Conservation (phyloP, 2,113 vertebrate species). For the Muntiacus reevesi region DNA sequence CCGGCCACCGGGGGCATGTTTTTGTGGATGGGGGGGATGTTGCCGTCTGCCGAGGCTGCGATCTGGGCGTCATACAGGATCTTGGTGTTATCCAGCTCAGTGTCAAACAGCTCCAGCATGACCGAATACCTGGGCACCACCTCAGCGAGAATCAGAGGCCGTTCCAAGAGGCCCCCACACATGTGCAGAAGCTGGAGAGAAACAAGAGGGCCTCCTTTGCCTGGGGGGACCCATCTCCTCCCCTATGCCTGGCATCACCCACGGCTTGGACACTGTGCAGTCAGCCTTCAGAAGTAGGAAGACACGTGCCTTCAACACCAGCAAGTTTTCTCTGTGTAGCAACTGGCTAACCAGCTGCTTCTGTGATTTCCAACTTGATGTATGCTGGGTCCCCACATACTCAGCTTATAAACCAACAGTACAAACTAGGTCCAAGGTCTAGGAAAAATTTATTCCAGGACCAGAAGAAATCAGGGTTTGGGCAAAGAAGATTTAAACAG, state of each 20-base stretch:
- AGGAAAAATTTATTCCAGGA: too few species aligned
- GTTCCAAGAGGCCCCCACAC: slow-evolving; percentile 82
- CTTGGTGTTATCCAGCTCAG: slow-evolving; percentile 80
- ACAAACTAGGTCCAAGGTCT: neutral
- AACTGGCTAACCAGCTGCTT: accelerated
- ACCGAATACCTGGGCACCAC: slow-evolving; percentile 69
- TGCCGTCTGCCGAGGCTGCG: accelerated
- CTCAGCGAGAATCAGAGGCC: slow-evolving; percentile 77
- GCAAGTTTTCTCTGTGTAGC: neutral
- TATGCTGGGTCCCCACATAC: accelerated
- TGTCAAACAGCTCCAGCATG: slow-evolving; percentile 79
- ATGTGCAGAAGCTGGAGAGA: slow-evolving; percentile 82
- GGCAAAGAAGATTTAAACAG: neutral
- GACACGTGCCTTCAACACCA: accelerated
- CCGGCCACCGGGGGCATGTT: slow-evolving; percentile 82
- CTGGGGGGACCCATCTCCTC: accelerated
- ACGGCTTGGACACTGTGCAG: accelerated
- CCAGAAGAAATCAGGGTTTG: neutral
- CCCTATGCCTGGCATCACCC: accelerated
- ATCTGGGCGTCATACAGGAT: slow-evolving; percentile 75
- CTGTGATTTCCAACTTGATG: accelerated
- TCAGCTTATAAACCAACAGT: neutral
- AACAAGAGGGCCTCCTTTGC: accelerated
- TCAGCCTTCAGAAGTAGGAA: neutral
- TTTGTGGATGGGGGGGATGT: slow-evolving; percentile 61